Conservation (phyloP, 64 coral and sea anemone species). For the Montipora capricornis region DNA sequence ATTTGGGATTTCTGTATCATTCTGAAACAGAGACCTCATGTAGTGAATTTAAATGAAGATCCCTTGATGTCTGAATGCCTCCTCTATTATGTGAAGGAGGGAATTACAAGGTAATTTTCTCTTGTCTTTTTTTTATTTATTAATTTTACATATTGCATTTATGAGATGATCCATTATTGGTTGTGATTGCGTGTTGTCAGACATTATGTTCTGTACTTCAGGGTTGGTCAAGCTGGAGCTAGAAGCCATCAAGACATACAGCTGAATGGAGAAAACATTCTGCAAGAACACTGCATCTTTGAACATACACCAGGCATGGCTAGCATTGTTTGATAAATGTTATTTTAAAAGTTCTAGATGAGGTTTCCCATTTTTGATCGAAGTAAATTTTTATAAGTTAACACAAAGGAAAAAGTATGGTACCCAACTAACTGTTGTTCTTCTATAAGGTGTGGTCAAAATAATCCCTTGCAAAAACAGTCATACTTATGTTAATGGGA, state of each 20-base stretch:
- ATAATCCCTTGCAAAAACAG: slow-evolving; percentile 87
- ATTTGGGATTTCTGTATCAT: background rate
- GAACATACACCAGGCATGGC: slow-evolving; percentile 76
- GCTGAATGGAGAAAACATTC: slow-evolving; percentile 92
- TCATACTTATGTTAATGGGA: slow-evolving; percentile 94
- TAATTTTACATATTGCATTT: background rate
- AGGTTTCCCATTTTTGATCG: too few species aligned
- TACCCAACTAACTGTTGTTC: background rate
- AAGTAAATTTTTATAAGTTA: too few species aligned
- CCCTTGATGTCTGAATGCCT: slow-evolving; percentile 98
- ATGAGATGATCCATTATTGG: too few species aligned
- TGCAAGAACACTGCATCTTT: slow-evolving; percentile 90
- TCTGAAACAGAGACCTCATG: slow-evolving; percentile 82
- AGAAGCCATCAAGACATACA: slow-evolving; percentile 97
- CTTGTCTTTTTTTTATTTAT: background rate
- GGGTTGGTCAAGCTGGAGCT: slow-evolving; percentile 78
- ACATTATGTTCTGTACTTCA: background rate
- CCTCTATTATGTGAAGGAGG: slow-evolving; percentile 95
- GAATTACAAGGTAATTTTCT: slow-evolving; percentile 75
- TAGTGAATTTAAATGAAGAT: slow-evolving; percentile 98
- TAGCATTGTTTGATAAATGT: background rate
- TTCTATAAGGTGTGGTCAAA: slow-evolving; percentile 72
- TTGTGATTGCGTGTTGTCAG: too few species aligned
- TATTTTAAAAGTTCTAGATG: too few species aligned
- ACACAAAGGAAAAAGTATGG: too few species aligned